Base-by-base conservation (phyloP, 35 echinoderm and acorn worm genomes). In the Eucidaris tribuloides region DNA sequence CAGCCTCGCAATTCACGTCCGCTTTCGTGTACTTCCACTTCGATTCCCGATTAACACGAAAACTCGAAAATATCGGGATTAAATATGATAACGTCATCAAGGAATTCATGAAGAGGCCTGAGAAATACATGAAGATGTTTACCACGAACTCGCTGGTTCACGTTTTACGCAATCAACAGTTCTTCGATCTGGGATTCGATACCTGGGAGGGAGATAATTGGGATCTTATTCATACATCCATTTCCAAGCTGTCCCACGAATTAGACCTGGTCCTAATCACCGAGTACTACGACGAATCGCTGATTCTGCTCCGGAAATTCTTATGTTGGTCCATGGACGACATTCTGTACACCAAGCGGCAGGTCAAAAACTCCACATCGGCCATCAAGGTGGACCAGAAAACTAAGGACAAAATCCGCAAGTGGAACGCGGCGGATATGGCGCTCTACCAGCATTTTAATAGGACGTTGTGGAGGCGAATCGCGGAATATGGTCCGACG, bases 341-440 rank as follows among this genome's bases (percentile, higher is more conserved):
- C 80, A 82, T 82, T 82, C 37, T 82, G 15, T 82, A 82, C 54
- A 70, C 82, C 18, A 46, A 83, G 5, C 71, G 55, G 5, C 68
- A 59, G 44, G 83, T 95, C 15, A 59, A 79, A 40, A 86, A 82
- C 22, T 22, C 38, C 0, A 42, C 52, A 19, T 29, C 20, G 19
- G 15, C 52, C 22, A 15, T 25, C 7, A 3, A 38, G 25, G 13
- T 44, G 28, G n/a, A 22, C 9, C 33, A n/a, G 1, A 40, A 38
- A 44, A 74, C 25, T 14, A 33, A 13, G 24, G 27, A 22, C 30
- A 55, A 55, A 40, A 80, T 49, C 15, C 44, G 52, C 22, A 42
- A 40, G 7, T 80, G 45, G 44, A 80, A 58, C 5, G 77, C 20
- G n/a, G 44, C 45, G 13, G 44, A 58, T 27, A 35, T 36, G 7